Base-by-base conservation (phyloP, 2,113 vertebrate genomes). In the Hippocampus barbouri region DNA sequence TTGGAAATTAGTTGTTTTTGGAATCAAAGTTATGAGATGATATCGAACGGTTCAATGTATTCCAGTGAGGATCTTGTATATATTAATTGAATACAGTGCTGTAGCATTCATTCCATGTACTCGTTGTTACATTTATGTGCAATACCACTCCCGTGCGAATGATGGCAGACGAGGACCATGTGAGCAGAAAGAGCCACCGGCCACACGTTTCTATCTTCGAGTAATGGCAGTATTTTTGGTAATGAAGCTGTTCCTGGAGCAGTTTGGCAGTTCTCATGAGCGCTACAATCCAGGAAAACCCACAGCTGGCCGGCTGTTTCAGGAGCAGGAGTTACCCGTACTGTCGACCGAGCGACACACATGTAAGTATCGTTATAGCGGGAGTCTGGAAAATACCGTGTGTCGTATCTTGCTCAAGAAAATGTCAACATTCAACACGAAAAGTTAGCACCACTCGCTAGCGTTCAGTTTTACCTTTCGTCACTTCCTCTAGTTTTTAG, bases 111-210 rank as follows among this genome's bases (percentile, higher is more conserved):
- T 25, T 14, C 23, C 12, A 16, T 30, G 3, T 30, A 25, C 9
- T 56, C 16, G 5, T 15, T 51, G 47, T 51, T n/a, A 56, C n/a
- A 11, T 51, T 2, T 30, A 18, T 2, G 5, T 75, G 45, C 68
- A 71, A 69, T 81, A 51, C 54, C 56, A 66, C 75, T 71, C 78
- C 82, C 1, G 9, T 16, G 27, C 85, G n/a, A 76, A 5, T 2
- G 76, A 45, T 45, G 76, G 82, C 73, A 60, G 40, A 41, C 38
- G 30, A 21, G 21, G 12, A 27, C 2, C 15, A 20, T 5, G 27
- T 2, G 11, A 45, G 34, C 4, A 30, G n/a, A 1, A 11, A 0
- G 1, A 21, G n/a, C 27, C 15, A 51, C 5, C 15, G 47, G 1
- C 4, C 4, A 49, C 47, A 49, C 47, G 47, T 20, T 49, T 54